Evolutionary conservation across 2,888 invertebrate genomes (phyloP).

Genomic region (Eupithecia exiguata): DNA sequence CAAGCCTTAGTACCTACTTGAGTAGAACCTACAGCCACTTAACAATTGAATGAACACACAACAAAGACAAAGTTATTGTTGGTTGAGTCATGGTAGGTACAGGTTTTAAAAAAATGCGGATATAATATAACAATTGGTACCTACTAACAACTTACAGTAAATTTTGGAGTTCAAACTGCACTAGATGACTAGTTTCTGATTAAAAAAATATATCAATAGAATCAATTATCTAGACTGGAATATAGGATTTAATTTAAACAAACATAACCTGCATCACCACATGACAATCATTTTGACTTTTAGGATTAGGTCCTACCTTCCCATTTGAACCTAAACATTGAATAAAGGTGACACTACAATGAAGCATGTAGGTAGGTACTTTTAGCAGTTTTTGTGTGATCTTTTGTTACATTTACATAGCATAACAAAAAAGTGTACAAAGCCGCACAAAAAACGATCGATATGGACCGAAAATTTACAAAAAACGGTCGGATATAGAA

Average conservation of each 20-base stretch:
- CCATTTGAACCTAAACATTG: conserved; percentile 25
- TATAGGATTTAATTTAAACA: background rate
- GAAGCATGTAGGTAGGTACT: conserved; percentile 41
- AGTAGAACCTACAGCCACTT: conserved; percentile 1
- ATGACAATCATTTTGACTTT: background rate
- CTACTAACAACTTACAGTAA: conserved; percentile 2
- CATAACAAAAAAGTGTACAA: conserved; percentile 55
- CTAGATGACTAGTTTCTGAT: background rate
- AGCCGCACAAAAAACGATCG: conserved; percentile 55
- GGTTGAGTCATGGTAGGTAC: conserved; percentile 32
- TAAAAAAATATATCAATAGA: background rate
- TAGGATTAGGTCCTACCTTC: background rate
- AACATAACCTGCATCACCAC: background rate
- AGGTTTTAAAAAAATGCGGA: conserved; percentile 27
- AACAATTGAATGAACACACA: conserved; percentile 30
- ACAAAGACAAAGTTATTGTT: conserved; percentile 14
- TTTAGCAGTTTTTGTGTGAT: conserved; percentile 41
- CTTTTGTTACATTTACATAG: conserved; percentile 59
- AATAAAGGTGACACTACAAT: conserved; percentile 37
- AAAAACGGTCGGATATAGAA: conserved; percentile 53
- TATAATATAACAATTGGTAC: conserved; percentile 9
- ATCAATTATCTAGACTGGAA: background rate
- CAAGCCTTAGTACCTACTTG: background rate
- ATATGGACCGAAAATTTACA: conserved; percentile 48
- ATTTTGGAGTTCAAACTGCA: conserved; percentile 7